A percentile compares a stretch with the other conserved stretches of the same genome.
Conservation (phyloP, 2,888 invertebrate genomes). For the Luperina nickerlii region DNA sequence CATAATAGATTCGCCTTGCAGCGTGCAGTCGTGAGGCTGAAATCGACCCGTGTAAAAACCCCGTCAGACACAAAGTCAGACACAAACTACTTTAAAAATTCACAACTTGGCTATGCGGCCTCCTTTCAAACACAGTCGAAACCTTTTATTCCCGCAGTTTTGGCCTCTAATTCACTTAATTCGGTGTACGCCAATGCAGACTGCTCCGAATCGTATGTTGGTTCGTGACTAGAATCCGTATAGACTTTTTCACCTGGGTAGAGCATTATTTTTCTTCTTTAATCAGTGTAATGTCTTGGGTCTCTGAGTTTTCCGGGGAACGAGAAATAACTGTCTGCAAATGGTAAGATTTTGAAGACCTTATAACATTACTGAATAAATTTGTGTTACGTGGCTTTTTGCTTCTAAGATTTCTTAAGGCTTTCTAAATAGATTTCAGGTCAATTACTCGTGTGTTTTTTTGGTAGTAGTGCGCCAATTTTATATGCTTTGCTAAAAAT, state of each 20-base stretch:
- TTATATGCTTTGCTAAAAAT: not conserved
- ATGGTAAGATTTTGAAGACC: constrained; percentile 44
- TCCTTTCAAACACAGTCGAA: constrained; percentile 45
- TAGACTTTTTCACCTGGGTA: constrained; percentile 64
- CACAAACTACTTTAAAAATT: constrained; percentile 67
- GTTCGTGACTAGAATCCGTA: constrained; percentile 63
- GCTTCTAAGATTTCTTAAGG: not conserved
- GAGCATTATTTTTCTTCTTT: constrained; percentile 66
- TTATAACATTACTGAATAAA: constrained; percentile 3
- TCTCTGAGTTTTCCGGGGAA: constrained; percentile 30
- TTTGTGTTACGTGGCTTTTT: constrained; percentile 8
- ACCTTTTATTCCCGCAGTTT: constrained; percentile 64
- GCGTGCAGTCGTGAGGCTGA: not conserved
- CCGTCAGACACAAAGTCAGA: not conserved
- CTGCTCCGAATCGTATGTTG: constrained; percentile 61
- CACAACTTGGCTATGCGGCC: constrained; percentile 57
- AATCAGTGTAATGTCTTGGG: constrained; percentile 67
- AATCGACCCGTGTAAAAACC: constrained; percentile 12
- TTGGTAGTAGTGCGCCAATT: not conserved
- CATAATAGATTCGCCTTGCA: too few relatives aligned
- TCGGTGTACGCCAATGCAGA: constrained; percentile 70
- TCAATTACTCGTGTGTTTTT: not conserved
- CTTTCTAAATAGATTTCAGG: too few relatives aligned
- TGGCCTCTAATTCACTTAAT: constrained; percentile 71
- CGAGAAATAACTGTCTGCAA: constrained; percentile 40